Evolutionary conservation across 53 echinoderm and acorn worm species (phyloP).

Genomic region (Temnopleurus reevesii): DNA sequence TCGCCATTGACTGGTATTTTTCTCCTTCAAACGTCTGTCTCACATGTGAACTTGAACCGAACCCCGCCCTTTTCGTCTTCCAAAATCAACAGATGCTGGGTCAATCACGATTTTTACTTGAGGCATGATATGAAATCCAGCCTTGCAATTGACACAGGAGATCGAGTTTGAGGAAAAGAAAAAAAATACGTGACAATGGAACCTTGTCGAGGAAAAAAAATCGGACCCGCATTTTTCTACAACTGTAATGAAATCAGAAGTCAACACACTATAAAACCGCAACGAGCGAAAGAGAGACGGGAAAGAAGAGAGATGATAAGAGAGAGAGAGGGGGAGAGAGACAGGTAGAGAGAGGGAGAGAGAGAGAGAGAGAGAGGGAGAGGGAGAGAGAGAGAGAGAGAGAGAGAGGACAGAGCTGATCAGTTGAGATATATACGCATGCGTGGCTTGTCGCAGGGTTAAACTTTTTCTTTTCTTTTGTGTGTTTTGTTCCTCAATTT

Average conservation of each 20-base stretch:
- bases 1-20: too few relatives aligned
- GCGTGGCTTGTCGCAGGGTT: too few relatives aligned
- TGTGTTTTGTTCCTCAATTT: too few relatives aligned
- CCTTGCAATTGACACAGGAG: not conserved
- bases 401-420: too few relatives aligned
- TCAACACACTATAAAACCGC: not conserved
- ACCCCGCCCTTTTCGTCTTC: slow-evolving; percentile 36
- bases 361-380: not conserved
- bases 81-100: not conserved
- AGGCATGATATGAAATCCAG: not conserved
- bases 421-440: too few relatives aligned
- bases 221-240: slow-evolving; percentile 15
- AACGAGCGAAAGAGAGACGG: not conserved
- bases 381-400: not conserved
- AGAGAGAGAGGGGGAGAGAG: not conserved
- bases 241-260: slow-evolving; percentile 5
- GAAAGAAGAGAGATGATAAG: not conserved
- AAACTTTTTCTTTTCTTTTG: too few relatives aligned
- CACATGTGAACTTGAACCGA: not conserved
- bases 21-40: not conserved
- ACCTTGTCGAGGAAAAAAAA: slow-evolving; percentile 22
- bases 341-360: not conserved
- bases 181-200: not conserved
- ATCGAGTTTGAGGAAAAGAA: not conserved
- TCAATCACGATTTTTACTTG: not conserved